A percentile compares a stretch with the other conserved stretches of the same genome.
Conservation (phyloP, 2,797 vertebrate species). For the Pseudochaenichthys georgianus region DNA sequence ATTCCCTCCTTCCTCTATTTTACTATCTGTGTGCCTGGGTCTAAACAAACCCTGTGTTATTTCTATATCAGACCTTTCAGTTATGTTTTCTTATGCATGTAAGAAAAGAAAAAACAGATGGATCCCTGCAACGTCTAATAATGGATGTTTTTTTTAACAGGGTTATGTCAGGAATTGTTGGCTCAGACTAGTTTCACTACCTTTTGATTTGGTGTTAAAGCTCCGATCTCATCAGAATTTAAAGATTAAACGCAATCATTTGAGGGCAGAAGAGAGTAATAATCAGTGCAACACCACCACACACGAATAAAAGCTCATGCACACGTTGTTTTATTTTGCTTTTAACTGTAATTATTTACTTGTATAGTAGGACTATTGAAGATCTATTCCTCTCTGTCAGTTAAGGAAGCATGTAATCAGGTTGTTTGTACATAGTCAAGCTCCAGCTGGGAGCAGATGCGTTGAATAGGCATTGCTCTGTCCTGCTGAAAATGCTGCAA, state of each 20-base stretch:
- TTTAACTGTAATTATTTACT: constrained; percentile 74
- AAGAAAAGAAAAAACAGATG: constrained; percentile 45
- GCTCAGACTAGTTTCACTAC: constrained; percentile 43
- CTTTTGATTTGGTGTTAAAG: constrained; percentile 32
- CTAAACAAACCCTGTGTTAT: constrained; percentile 55
- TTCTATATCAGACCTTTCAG: constrained; percentile 56
- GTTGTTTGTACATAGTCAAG: constrained; percentile 76
- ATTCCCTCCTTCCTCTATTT: constrained; percentile 61
- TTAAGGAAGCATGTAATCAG: constrained; percentile 73
- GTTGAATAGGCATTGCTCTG: constrained; percentile 48
- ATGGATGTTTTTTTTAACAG: constrained; percentile 27
- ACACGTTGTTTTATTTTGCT: constrained; percentile 64
- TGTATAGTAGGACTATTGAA: constrained; percentile 73
- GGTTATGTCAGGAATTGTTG: constrained; percentile 49
- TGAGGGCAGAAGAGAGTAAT: constrained; percentile 35
- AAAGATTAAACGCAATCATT: constrained; percentile 56
- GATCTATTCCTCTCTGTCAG: constrained; percentile 61
- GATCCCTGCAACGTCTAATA: constrained; percentile 23
- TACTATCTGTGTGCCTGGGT: constrained; percentile 69
- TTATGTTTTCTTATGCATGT: constrained; percentile 67
- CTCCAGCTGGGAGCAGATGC: constrained; percentile 56
- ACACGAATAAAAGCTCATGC: constrained; percentile 51
- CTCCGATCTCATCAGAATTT: constrained; percentile 30
- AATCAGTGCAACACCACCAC: constrained; percentile 42
- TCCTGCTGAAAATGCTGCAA: constrained; percentile 80